Percentiles rank a stretch among this genome's conserved stretches.
These are phyloP conservation scores for Melanostoma mellinum DNA, from an alignment of 2,888 invertebrate species.

Conservation along the genomic window DNA sequence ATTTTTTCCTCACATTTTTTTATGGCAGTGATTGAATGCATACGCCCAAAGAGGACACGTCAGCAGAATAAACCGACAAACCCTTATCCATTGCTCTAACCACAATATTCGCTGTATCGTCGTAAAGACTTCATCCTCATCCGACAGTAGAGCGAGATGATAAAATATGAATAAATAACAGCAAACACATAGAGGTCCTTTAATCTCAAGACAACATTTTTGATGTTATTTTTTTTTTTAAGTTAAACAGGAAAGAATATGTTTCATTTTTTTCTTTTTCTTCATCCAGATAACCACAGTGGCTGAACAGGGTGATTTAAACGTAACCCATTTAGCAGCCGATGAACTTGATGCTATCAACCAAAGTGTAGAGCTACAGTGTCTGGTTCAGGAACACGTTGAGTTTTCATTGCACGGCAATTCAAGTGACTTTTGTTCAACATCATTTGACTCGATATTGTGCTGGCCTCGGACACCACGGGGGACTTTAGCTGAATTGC, in stretches of 20 bases:
- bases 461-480: slow-evolving; percentile 93
- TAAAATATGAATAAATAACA: no score
- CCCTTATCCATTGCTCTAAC: no score
- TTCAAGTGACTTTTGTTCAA: slow-evolving; percentile 84
- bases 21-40: no score
- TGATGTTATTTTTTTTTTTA: slow-evolving; percentile 6
- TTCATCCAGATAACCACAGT: slow-evolving; percentile 56
- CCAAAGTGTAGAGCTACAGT: slow-evolving; percentile 80
- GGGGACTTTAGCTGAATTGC: slow-evolving; percentile 87
- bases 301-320: slow-evolving; percentile 59
- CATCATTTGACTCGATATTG: slow-evolving; percentile 88
- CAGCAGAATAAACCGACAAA: no score
- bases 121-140: no score
- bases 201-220: neutral
- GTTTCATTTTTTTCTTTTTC: neutral
- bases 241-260: slow-evolving; percentile 16
- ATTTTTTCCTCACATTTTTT: no score
- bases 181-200: neutral
- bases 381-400: slow-evolving; percentile 79
- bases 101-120: no score
- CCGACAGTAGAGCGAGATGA: no score
- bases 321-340: slow-evolving; percentile 66
- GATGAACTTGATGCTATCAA: slow-evolving; percentile 78
- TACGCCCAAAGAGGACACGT: no score
- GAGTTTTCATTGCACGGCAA: slow-evolving; percentile 79